Conservation (phyloP, 2,888 invertebrate species). For the Leucoma salicis region DNA sequence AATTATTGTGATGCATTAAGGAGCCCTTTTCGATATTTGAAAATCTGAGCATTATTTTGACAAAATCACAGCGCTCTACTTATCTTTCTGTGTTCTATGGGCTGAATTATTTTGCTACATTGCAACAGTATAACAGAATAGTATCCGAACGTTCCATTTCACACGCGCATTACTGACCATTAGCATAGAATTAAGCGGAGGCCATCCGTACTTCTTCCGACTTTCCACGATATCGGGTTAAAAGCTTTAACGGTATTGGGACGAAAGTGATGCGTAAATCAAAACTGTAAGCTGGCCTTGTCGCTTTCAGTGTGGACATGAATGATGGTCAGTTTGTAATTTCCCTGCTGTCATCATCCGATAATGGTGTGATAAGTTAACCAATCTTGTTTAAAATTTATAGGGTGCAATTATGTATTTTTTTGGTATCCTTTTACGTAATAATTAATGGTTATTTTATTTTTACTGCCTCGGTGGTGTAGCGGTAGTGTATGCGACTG, state of each 20-base stretch:
- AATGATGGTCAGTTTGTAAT: conserved; percentile 42
- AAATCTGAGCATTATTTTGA: no score
- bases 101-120: conserved; percentile 2
- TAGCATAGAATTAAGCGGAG: conserved; percentile 62
- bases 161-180: conserved; percentile 54
- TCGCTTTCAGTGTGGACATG: conserved; percentile 52
- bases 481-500: no score
- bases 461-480: no score
- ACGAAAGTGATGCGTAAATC: conserved; percentile 74
- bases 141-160: conserved; percentile 54
- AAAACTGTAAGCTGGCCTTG: conserved; percentile 49
- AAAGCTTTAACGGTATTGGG: conserved; percentile 71
- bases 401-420: background rate
- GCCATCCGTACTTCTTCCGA: conserved; percentile 63
- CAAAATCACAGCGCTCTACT: no score
- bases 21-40: no score
- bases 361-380: conserved; percentile 24
- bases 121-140: conserved; percentile 24
- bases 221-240: conserved; percentile 65
- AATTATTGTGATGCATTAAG: no score
- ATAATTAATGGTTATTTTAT: background rate
- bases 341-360: conserved; percentile 26
- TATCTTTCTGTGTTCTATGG: no score
- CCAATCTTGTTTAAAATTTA: conserved; percentile 11
- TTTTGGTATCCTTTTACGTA: background rate